phyloP scores from a whole-genome alignment of 2,113 vertebrate genomes.

The Mixornis gularis region DNA sequence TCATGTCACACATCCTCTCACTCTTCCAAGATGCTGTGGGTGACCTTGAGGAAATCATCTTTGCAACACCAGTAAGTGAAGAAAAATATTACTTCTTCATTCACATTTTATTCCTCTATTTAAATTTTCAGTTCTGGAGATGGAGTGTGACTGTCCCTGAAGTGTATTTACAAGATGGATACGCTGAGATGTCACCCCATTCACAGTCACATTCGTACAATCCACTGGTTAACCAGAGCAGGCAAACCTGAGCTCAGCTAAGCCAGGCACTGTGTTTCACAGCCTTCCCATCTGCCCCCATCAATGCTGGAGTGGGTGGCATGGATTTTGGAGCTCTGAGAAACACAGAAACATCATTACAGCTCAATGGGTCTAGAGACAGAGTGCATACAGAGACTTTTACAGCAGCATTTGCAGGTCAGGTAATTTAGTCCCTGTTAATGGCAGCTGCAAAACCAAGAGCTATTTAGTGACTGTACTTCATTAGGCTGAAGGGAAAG shows the following conservation, averaged over 20 bases:
- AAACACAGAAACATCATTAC: not conserved
- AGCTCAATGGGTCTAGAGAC: not conserved
- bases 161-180: not conserved
- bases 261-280: not conserved
- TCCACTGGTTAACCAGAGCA: not conserved
- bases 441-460: not conserved
- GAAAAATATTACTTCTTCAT: not conserved
- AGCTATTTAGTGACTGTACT: constrained; percentile 1
- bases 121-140: not conserved
- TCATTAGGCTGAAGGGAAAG: not conserved
- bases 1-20: not conserved
- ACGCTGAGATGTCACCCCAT: not conserved
- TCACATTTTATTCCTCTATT: not conserved
- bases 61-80: not conserved
- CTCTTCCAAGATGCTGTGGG: not conserved
- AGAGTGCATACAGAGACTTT: not conserved
- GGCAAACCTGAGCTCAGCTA: not conserved
- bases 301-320: not conserved
- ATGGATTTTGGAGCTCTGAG: not conserved
- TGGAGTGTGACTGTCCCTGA: not conserved
- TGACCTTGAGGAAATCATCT: not conserved
- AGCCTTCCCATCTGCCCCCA: not conserved
- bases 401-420: not conserved
- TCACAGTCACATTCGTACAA: not conserved
- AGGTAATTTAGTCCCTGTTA: not conserved